Conservation (phyloP, 2,113 vertebrate genomes). For the Calonectris borealis region DNA sequence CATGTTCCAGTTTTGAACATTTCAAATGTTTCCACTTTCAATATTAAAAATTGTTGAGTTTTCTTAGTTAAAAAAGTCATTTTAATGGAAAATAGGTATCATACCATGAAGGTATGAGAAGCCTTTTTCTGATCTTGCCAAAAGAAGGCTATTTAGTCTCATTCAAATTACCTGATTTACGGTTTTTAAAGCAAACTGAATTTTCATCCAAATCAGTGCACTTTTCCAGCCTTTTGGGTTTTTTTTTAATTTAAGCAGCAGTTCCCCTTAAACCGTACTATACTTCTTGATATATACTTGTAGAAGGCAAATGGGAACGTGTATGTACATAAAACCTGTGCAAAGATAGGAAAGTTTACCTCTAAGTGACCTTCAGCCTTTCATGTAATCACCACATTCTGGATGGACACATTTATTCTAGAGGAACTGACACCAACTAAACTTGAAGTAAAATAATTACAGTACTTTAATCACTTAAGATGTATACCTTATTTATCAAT, state of each 20-base stretch:
- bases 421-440: slow-evolving; percentile 13
- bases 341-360: not conserved
- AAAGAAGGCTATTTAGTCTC: not conserved
- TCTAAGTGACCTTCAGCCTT: slow-evolving; percentile 15
- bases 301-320: not conserved
- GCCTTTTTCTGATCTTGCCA: not conserved
- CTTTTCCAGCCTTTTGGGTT: not conserved
- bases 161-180: not conserved
- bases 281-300: not conserved
- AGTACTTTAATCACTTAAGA: slow-evolving; percentile 11
- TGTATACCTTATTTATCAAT: not conserved
- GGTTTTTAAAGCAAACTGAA: not conserved
- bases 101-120: not conserved
- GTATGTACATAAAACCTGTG: not conserved
- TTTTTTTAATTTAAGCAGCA: not conserved
- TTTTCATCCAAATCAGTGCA: not conserved
- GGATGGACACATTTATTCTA: not conserved
- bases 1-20: not conserved
- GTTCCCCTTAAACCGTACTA: not conserved
- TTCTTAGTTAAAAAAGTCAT: not conserved
- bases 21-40: not conserved
- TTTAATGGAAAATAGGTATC: not conserved
- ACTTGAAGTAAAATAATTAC: slow-evolving; percentile 42
- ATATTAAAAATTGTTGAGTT: not conserved
- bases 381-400: not conserved